Percentiles rank a stretch among this genome's conserved stretches.
phyloP scores from a whole-genome alignment of 2,888 invertebrate genomes.

The Coelopa pilipes region DNA sequence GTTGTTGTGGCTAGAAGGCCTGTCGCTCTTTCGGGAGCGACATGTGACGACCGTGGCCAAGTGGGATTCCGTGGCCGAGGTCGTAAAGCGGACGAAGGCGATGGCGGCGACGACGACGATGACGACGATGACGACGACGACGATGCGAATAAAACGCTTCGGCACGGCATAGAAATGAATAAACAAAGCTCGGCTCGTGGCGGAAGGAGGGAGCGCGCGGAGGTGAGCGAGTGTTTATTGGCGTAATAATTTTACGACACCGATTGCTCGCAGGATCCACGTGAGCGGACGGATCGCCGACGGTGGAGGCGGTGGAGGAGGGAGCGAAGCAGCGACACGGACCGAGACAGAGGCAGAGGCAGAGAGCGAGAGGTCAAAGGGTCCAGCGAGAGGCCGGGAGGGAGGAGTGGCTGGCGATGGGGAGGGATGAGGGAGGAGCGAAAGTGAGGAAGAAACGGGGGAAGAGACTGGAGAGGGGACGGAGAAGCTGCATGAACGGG shows the following conservation, averaged over 20 bases:
- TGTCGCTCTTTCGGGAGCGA: constrained; percentile 8
- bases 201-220: neutral
- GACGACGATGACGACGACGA: too few species aligned
- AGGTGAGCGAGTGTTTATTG: constrained; percentile 26
- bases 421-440: too few species aligned
- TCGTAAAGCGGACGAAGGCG: constrained; percentile 31
- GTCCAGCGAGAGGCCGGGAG: too few species aligned
- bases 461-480: too few species aligned
- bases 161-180: constrained; percentile 10
- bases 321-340: too few species aligned
- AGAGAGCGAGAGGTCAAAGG: too few species aligned
- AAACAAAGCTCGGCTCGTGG: neutral
- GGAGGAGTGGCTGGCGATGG: too few species aligned
- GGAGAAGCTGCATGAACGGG: too few species aligned
- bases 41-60: neutral
- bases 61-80: constrained; percentile 30
- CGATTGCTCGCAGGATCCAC: neutral
- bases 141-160: constrained; percentile 16
- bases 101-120: neutral
- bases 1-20: constrained; percentile 10
- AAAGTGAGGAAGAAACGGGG: too few species aligned
- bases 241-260: constrained; percentile 27
- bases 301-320: too few species aligned
- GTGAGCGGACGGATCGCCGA: too few species aligned
- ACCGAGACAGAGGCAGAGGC: too few species aligned